Base-by-base conservation (phyloP, 2,797 vertebrate genomes). In the Hydrolagus colliei region DNA sequence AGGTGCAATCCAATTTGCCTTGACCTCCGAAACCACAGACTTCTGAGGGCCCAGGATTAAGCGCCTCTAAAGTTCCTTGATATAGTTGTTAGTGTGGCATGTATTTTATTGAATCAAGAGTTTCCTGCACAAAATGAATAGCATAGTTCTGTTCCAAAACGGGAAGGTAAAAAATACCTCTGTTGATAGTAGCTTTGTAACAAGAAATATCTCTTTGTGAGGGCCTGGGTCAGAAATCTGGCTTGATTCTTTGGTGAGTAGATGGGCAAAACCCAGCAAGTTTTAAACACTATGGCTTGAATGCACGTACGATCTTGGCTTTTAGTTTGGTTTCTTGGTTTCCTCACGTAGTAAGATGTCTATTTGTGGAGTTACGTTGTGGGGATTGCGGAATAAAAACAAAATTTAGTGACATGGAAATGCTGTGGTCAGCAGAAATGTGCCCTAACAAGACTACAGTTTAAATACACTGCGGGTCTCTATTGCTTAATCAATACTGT, bases 401-500 rank as follows among this genome's bases (percentile, higher is more conserved):
- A 52, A 9, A 32, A 16, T 68, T 6, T 68, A 18, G 63, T 32
- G 11, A 80, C 9, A 68, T 11, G 4, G 14, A 68, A 82, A 27
- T 68, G 32, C 65, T 71, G 79, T 5, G 71, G 27, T 4, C 68
- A 84, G 65, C 65, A 84, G 16, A 84, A 68, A 84, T 41, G 9
- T 41, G 65, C 32, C 35, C 18, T 68, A 68, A 84, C 9, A 71
- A 35, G 16, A 84, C 18, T 71, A 4, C 27, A 68, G 32, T 84
- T 84, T 41, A 68, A 71, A 84, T 67, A 16, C 52, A 8, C n/a
- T 84, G 32, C 4, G 0, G 27, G 9, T 63, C 62, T 71, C 5
- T 84, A 65, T 35, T 84, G 14, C 65, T n/a, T 71, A 52, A 84
- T 41, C 65, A 84, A 35, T 79, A 79, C 68, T 41, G 52, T 35